Conservation (phyloP, 2,797 vertebrate species). For the Pyrocephalus nanus region DNA sequence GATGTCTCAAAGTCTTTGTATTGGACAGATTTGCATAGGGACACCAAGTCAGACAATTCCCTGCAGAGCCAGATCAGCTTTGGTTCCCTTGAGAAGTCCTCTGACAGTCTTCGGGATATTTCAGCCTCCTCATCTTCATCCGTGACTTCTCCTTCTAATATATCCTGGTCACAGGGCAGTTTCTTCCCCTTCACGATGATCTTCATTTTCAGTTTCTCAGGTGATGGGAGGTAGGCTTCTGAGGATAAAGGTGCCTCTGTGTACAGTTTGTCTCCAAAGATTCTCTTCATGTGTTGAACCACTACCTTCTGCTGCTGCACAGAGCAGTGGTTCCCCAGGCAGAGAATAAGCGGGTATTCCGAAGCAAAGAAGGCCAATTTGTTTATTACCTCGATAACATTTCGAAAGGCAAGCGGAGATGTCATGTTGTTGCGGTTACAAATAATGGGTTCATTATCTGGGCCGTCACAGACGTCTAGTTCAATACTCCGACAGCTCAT, state of each 20-base stretch:
- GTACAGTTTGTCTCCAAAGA: conserved; percentile 89
- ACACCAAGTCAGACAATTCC: conserved; percentile 91
- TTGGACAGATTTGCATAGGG: conserved; percentile 79
- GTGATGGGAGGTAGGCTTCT: conserved; percentile 86
- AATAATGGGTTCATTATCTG: conserved; percentile 90
- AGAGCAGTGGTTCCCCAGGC: conserved; percentile 92
- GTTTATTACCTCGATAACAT: conserved; percentile 91
- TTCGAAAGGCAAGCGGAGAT: conserved; percentile 82
- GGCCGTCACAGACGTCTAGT: conserved; percentile 91
- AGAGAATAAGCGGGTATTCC: conserved; percentile 91
- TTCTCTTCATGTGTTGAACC: conserved; percentile 88
- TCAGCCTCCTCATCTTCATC: conserved; percentile 96
- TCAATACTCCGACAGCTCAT: conserved; percentile 92
- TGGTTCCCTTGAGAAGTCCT: conserved; percentile 80
- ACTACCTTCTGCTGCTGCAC: conserved; percentile 87
- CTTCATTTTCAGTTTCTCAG: conserved; percentile 90
- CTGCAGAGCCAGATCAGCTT: conserved; percentile 87
- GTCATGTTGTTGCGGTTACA: conserved; percentile 87
- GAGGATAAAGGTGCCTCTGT: conserved; percentile 81
- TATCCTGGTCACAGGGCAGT: conserved; percentile 79
- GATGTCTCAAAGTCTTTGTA: conserved; percentile 79
- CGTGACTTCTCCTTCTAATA: conserved; percentile 92
- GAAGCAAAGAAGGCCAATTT: conserved; percentile 93
- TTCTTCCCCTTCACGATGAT: conserved; percentile 94
- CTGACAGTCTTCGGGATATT: conserved; percentile 78